Conservation (phyloP, 1,140 invertebrate species). For the Drosophila melanogaster region DNA sequence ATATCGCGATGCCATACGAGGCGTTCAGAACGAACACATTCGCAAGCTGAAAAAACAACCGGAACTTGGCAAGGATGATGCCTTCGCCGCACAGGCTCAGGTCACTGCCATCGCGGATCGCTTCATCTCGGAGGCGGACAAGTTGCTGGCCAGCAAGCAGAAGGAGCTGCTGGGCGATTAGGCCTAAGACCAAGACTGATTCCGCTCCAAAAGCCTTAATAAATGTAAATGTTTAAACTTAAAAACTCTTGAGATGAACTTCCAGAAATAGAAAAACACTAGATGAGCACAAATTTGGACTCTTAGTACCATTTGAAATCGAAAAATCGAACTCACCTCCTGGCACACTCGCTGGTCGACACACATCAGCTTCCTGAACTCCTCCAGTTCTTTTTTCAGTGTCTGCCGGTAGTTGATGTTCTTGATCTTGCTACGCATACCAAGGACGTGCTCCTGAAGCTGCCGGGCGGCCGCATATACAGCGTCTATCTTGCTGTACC, state of each 20-base stretch:
- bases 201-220: slow-evolving; percentile 1
- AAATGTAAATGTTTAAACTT: background rate
- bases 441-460: slow-evolving; percentile 60
- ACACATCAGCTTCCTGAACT: slow-evolving; percentile 58
- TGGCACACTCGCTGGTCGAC: slow-evolving; percentile 58
- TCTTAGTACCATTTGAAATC: too few species aligned
- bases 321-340: slow-evolving; percentile 48
- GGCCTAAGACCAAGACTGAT: slow-evolving; percentile 18
- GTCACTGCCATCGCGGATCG: slow-evolving; percentile 88
- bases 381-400: slow-evolving; percentile 72
- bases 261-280: too few species aligned
- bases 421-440: slow-evolving; percentile 70
- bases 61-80: slow-evolving; percentile 88
- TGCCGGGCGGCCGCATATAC: slow-evolving; percentile 62
- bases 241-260: background rate
- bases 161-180: slow-evolving; percentile 88
- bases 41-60: slow-evolving; percentile 89
- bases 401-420: slow-evolving; percentile 67
- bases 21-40: slow-evolving; percentile 90
- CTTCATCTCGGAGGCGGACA: slow-evolving; percentile 88
- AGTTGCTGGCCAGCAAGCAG: slow-evolving; percentile 88
- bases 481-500: slow-evolving; percentile 74
- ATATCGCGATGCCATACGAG: slow-evolving; percentile 91
- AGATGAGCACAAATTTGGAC: too few species aligned
- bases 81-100: slow-evolving; percentile 88